Evolutionary conservation across 1,140 invertebrate genomes (phyloP).

Genomic region (Copidosoma floridanum): DNA sequence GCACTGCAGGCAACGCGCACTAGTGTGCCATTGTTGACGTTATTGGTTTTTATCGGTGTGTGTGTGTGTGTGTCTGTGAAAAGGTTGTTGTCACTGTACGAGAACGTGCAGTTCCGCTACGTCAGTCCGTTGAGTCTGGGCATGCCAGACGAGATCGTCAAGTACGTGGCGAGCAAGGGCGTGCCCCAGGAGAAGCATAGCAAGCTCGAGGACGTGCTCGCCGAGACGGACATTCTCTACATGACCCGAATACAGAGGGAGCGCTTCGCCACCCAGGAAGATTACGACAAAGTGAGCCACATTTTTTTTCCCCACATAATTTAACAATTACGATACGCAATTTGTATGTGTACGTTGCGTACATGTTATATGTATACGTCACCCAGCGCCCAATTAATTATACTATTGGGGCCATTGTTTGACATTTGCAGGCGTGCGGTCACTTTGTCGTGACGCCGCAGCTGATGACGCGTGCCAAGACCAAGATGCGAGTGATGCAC

Average conservation of each 20-base stretch:
- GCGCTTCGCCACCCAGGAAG: constrained; percentile 78
- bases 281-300: constrained; percentile 77
- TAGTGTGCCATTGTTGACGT: no score
- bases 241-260: constrained; percentile 98
- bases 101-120: constrained; percentile 82
- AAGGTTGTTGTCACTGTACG: constrained; percentile 80
- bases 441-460: constrained; percentile 89
- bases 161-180: constrained; percentile 76
- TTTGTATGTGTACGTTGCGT: no score
- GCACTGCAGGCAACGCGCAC: no score
- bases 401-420: no score
- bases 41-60: constrained; percentile 4
- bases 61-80: not conserved
- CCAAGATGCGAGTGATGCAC: constrained; percentile 95
- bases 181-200: constrained; percentile 74
- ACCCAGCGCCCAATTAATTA: no score
- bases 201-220: constrained; percentile 79
- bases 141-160: constrained; percentile 85
- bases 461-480: constrained; percentile 91
- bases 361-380: no score
- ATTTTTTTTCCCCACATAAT: no score
- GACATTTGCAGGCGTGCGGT: constrained; percentile 81
- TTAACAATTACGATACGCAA: no score
- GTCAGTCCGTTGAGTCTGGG: constrained; percentile 82
- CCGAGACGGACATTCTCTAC: constrained; percentile 94